These are phyloP conservation scores for Diadumene lineata DNA, from an alignment of 92 coral and sea anemone species.

Conservation along the genomic window DNA sequence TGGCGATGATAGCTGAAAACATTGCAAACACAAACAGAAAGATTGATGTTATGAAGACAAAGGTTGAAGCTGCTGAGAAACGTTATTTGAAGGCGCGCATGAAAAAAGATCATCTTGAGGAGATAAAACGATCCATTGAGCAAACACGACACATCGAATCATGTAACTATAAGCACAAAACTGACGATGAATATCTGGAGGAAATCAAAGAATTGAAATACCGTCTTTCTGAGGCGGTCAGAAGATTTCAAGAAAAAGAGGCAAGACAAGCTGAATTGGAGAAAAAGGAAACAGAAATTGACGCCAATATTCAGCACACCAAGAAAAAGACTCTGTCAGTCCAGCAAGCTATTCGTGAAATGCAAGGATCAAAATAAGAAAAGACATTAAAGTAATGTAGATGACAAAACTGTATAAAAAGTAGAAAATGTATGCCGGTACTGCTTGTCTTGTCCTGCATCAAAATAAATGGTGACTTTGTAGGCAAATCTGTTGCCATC, in stretches of 20 bases:
- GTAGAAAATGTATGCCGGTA: no score
- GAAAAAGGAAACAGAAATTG: constrained; percentile 39
- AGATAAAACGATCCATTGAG: constrained; percentile 46
- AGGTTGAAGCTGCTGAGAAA: constrained; percentile 36
- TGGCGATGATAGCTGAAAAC: constrained; percentile 20
- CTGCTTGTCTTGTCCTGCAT: no score
- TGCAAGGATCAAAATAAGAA: constrained; percentile 55
- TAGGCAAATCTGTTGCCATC: no score
- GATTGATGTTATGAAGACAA: constrained; percentile 34
- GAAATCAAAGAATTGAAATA: constrained; percentile 19
- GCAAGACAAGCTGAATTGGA: constrained; percentile 42
- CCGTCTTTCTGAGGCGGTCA: constrained; percentile 23
- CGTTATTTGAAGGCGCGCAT: constrained; percentile 37
- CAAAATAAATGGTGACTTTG: no score
- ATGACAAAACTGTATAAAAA: no score
- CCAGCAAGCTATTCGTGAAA: constrained; percentile 48
- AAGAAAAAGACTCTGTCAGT: constrained; percentile 42
- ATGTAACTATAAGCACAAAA: constrained; percentile 45
- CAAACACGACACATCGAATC: constrained; percentile 21
- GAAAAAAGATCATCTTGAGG: constrained; percentile 35
- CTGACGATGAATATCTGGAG: constrained; percentile 41
- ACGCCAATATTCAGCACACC: constrained; percentile 30
- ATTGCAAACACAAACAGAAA: constrained; percentile 42
- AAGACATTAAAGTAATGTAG: no score
- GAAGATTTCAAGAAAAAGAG: constrained; percentile 32